Conservation (phyloP, 92 coral and sea anemone genomes). For the Siderastrea siderea region DNA sequence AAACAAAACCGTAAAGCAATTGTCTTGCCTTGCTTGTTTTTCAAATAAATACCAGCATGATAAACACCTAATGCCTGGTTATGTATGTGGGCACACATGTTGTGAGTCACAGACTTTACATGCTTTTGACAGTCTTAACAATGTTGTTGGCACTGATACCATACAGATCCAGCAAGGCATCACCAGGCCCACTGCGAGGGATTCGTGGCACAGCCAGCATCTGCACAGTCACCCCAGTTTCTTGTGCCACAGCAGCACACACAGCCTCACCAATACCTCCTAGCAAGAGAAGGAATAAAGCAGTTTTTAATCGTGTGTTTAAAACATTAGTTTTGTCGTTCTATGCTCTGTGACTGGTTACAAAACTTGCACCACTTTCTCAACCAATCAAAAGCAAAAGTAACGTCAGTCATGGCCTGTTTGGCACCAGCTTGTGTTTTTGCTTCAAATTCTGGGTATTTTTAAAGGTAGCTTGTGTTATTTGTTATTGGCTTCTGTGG, state of each 20-base stretch:
- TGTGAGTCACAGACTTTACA: background rate
- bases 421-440: no score
- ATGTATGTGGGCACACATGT: background rate
- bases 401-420: no score
- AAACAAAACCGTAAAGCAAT: background rate
- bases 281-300: conserved; percentile 7
- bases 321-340: no score
- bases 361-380: no score
- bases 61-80: background rate
- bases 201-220: conserved; percentile 89
- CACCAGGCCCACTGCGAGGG: conserved; percentile 95
- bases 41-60: background rate
- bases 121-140: conserved; percentile 69
- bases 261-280: conserved; percentile 99
- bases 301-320: background rate
- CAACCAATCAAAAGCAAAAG: no score
- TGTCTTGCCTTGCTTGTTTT: background rate
- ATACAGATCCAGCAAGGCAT: conserved; percentile 86
- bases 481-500: no score
- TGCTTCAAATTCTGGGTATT: no score
- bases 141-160: conserved; percentile 90
- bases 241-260: conserved; percentile 86
- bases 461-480: no score
- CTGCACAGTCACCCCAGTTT: conserved; percentile 71
- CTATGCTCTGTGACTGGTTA: no score